Base-by-base conservation (phyloP, 2,797 vertebrate species). In the Nyctalus aviator region DNA sequence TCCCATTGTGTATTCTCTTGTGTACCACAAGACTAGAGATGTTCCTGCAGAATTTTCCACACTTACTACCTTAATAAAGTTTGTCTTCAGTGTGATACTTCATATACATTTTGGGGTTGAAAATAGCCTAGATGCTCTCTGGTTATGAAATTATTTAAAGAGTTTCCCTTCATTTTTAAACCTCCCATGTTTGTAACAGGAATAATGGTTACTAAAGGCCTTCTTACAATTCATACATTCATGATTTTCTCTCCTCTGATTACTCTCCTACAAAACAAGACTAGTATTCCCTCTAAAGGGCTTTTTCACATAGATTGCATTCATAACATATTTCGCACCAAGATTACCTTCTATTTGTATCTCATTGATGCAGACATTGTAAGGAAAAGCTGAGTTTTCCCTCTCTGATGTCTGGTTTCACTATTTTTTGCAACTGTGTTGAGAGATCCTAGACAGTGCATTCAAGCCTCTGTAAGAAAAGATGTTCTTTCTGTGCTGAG, bases 271-370 rank as follows among this genome's bases (percentile, higher is more conserved):
- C 23, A 84, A 50, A 82, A 75, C 48, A 76, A 82, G 48, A 37
- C 88, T 69, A 87, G 4, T 37, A 35, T 27, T 68, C 21, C 71
- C 48, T 82, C 66, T 76, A 35, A 87, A 87, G 27, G 32, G 3
- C 32, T 91, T 94, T 76, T 88, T 62, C 10, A 32, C 21, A 48
- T 35, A 76, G 92, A 76, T 83, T 93, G 83, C 30, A 88, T 37
- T 83, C 25, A 83, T 50, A 83, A 62, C 35, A 50, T 62, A 62
- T 87, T 69, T 94, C 11, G 59, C 57, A 75, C 41, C 53, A 69
- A 75, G 50, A 59, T 75, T 75, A 55, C 35, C 59, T 62, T 73
- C 32, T 75, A 18, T 71, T 77, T 84, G 41, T 64, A 62, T 91
- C 50, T 83, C 71, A 37, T 50, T 71, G 53, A 71, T 77, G 41